Evolutionary conservation across 2,888 invertebrate species (phyloP), one percentile per base, ranked within the genome.

Genomic region (Agonopterix arenella): DNA sequence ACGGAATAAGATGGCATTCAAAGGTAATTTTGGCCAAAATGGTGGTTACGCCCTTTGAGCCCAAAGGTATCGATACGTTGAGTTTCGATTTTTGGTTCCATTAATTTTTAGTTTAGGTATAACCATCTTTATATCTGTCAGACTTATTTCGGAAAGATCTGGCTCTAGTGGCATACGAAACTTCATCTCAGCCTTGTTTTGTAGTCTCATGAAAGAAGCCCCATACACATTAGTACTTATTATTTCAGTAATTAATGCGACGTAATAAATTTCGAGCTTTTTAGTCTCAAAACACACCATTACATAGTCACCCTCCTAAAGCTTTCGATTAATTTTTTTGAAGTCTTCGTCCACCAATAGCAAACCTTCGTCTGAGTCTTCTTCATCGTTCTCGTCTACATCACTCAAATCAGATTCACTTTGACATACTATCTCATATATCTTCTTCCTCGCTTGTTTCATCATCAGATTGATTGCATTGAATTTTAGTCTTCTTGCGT

Each of bases 51-150:
- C n/a, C n/a, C n/a, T n/a, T n/a, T n/a, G n/a, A n/a, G n/a, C n/a
- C n/a, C n/a, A n/a, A n/a, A n/a, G n/a, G n/a, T n/a, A n/a, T n/a
- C n/a, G n/a, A n/a, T n/a, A n/a, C n/a, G 45, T 36, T 37, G 48
- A 47, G 18, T 44, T 53, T n/a, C 53, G 48, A 37, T 45, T 53
- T 51, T 53, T 42, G 37, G 51, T 44, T 8, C 53, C 51, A 47
- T 44, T 51, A 38, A 53, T 53, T 53, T 49, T 46, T 38, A 51
- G 53, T 2, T 18, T 36, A 28, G 53, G 53, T 36, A 53, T 11
- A 45, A 53, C 46, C 16, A 53, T 44, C 36, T 53, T 53, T 11
- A 53, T 53, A 10, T 53, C 53, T 4, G 43, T 44, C 8, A 53
- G 36, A 37, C 51, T 42, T 11, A 51, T 47, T 10, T 47, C 42